Evolutionary conservation across 2,113 vertebrate species (phyloP), one percentile per base, ranked within the genome.

Genomic region (Sylvia atricapilla): DNA sequence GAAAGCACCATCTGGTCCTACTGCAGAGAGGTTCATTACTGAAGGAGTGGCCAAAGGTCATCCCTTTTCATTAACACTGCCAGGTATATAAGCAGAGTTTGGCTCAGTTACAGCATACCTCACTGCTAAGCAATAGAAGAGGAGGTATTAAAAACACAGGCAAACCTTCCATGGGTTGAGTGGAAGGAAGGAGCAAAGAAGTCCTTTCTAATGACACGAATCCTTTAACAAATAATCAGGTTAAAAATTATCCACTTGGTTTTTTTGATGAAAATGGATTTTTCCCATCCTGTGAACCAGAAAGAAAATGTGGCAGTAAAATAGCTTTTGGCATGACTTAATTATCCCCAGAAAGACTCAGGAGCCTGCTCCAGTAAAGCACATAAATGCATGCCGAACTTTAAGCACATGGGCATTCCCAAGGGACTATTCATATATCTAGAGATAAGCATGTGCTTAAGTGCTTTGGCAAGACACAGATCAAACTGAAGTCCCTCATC

Each of bases 251-350:
- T 96, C 95, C 86, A 94, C 85, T 94, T 90, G 79, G 92, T 95
- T 87, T 91, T 91, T 96, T 94, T 97, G 95, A 97, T 96, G 87
- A 97, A 92, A 97, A 97, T 94, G 94, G 94, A 97, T 97, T 97
- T 95, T 95, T 97, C 96, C 97, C 96, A 97, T 97, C 94, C 96
- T 84, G 90, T 96, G 93, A 97, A 97, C 94, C 96, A 97, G 95
- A 97, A 94, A 94, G 95, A 96, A 96, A 97, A 92, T 89, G 93
- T 84, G 82, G 80, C 80, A 96, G 72, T 89, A 66, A 94, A 97
- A 97, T 59, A 91, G 85, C 86, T 75, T 90, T 92, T n/a, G 88
- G 86, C 93, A 87, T 95, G 93, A 70, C 91, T 97, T 97, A 87
- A 94, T 96, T 96, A 96, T 67, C 94, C 92, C 73, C 90, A 93